Base-by-base conservation (phyloP, 64 coral and sea anemone genomes). In the Anthopleura sola region DNA sequence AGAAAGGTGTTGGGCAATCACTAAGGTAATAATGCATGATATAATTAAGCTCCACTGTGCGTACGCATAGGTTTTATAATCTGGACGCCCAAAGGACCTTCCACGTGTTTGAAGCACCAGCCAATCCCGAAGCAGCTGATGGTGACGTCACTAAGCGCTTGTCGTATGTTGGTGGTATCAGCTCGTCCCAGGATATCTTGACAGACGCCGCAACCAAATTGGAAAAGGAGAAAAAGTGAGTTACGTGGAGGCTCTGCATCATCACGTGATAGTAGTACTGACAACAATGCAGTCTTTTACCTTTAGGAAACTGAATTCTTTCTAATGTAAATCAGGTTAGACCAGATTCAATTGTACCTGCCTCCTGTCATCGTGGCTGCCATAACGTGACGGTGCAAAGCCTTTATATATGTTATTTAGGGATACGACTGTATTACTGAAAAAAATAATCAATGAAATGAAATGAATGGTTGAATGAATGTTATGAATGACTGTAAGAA, bases 31-130 rank as follows among this genome's bases (percentile, higher is more conserved):
- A 32, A 3, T 71, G 66, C 66, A 71, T 71, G 66, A 32, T 71
- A 34, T 71, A 71, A 71, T 71, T 71, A 15, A 71, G 66, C 28
- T 71, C 66, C 66, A 71, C 66, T 71, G 60, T 66, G 66, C 66
- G 28, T 71, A 71, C 66, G 29, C 66, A 71, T 71, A 71, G 66
- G 66, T 71, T 71, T 71, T 71, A 71, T 81, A 81, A 81, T 56
- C 81, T 90, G 69, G 88, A 90, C 34, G 88, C 68, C 24, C 88
- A 90, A 36, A 68, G 88, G 55, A 80, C 81, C 36, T 90, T 90
- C 56, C 83, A 76, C 26, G 88, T 90, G 37, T 85, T 90, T 33
- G 78, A 48, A 46, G 76, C 83, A 26, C 88, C 82, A 49, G 77
- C 51, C 32, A 71, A 71, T 71, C 66, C 66, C 31, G 33, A 78